These are phyloP conservation scores for Neodon shergylaensis DNA, from an alignment of 2,113 vertebrate genomes.

Conservation along the genomic window DNA sequence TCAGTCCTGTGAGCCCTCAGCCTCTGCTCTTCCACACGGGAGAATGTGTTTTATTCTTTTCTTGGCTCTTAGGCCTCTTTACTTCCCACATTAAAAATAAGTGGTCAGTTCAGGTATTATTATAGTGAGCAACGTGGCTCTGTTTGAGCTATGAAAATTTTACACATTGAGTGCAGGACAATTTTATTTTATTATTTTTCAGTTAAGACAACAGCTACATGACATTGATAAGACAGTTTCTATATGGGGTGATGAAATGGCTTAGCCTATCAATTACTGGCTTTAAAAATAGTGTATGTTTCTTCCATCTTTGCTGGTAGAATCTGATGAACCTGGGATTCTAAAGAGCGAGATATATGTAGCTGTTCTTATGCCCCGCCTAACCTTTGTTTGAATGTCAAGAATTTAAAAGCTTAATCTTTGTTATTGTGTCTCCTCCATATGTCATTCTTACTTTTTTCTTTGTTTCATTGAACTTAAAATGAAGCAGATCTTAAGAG, in stretches of 20 bases:
- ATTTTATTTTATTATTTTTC: background rate
- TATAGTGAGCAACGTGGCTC: background rate
- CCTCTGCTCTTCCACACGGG: background rate
- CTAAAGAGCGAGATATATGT: background rate
- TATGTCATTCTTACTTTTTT: background rate
- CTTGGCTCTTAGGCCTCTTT: background rate
- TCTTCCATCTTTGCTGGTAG: background rate
- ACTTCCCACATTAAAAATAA: background rate
- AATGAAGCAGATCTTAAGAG: background rate
- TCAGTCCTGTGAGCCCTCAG: background rate
- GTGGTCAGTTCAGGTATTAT: background rate
- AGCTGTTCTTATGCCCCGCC: background rate
- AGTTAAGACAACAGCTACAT: background rate
- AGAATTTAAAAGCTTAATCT: background rate
- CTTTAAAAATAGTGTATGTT: background rate
- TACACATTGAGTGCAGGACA: background rate
- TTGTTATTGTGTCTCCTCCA: background rate
- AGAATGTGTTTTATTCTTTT: background rate
- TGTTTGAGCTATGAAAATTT: background rate
- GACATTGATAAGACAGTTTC: background rate
- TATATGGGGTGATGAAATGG: background rate
- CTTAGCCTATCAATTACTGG: background rate
- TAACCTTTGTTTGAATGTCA: background rate
- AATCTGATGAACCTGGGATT: background rate
- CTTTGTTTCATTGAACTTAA: background rate